phyloP scores from a whole-genome alignment of 1,140 invertebrate genomes.

The Dryas iulia region DNA sequence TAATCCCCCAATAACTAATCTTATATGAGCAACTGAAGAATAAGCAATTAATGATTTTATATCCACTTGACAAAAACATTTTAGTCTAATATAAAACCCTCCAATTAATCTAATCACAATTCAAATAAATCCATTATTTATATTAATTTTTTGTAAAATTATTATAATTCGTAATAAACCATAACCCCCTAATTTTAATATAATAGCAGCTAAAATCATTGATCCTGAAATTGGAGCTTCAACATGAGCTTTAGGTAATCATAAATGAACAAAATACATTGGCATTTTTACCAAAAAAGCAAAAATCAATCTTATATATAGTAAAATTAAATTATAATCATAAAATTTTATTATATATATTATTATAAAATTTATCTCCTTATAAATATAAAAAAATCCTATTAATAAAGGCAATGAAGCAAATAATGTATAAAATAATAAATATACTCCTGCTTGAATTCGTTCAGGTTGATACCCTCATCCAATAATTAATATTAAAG shows the following conservation, averaged over 20 bases:
- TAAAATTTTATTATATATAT: slow-evolving; percentile 76
- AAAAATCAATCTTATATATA: slow-evolving; percentile 75
- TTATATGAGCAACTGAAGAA: slow-evolving; percentile 83
- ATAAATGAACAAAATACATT: slow-evolving; percentile 85
- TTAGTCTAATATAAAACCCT: too few species aligned
- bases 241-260: slow-evolving; percentile 87
- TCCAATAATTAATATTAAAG: too few species aligned
- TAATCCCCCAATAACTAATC: slow-evolving; percentile 78
- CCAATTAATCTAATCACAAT: too few species aligned
- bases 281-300: slow-evolving; percentile 87
- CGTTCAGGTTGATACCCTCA: too few species aligned
- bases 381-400: slow-evolving; percentile 77
- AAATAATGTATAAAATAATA: too few species aligned
- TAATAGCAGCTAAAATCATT: slow-evolving; percentile 86
- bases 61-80: slow-evolving; percentile 81
- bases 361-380: slow-evolving; percentile 47
- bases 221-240: slow-evolving; percentile 86
- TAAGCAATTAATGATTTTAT: slow-evolving; percentile 84
- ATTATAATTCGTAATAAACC: too few species aligned
- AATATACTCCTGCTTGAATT: too few species aligned
- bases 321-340: too few species aligned
- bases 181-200: slow-evolving; percentile 86
- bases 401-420: too few species aligned
- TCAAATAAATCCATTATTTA: too few species aligned
- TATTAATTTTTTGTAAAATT: too few species aligned